Evolutionary conservation across 2,888 invertebrate species (phyloP).

Genomic region (Raillietiella orientalis): DNA sequence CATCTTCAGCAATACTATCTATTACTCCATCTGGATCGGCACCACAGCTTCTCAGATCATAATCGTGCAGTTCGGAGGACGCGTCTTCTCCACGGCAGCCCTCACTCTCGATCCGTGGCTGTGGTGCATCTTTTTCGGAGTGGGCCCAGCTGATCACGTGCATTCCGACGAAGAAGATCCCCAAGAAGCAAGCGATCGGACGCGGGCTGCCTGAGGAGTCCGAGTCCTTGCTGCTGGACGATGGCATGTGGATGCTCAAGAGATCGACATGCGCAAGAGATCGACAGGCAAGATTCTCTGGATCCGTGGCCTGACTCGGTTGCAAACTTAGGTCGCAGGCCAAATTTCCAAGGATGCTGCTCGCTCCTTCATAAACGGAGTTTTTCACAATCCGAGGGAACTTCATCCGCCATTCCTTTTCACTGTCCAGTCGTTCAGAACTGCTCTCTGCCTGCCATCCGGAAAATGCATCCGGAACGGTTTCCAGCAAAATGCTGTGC

Average conservation of each 20-base stretch:
- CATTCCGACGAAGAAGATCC: slow-evolving; percentile 81
- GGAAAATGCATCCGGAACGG: too few relatives aligned
- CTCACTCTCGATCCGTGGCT: slow-evolving; percentile 87
- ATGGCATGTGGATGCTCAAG: slow-evolving; percentile 26
- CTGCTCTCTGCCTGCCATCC: too few relatives aligned
- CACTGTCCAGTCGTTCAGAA: too few relatives aligned
- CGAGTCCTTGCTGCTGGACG: too few relatives aligned
- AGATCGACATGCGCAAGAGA: slow-evolving; percentile 51
- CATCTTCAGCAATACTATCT: slow-evolving; percentile 87
- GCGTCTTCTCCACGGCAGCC: slow-evolving; percentile 81
- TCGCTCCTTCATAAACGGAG: too few relatives aligned
- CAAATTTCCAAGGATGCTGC: too few relatives aligned
- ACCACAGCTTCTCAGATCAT: slow-evolving; percentile 79
- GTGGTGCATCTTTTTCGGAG: slow-evolving; percentile 90
- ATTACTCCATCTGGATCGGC: slow-evolving; percentile 89
- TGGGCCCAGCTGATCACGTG: slow-evolving; percentile 95
- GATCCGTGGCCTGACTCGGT: slow-evolving; percentile 81
- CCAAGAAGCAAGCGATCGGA: slow-evolving; percentile 90
- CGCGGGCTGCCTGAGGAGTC: slow-evolving; percentile 69
- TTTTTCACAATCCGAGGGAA: too few relatives aligned
- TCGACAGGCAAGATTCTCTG: slow-evolving; percentile 96
- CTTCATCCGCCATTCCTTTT: too few relatives aligned
- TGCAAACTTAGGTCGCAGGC: slow-evolving; percentile 23
- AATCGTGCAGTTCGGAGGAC: slow-evolving; percentile 85
- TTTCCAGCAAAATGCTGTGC: too few relatives aligned